phyloP scores from a whole-genome alignment of 2,888 invertebrate genomes.

The Drosophila neotestacea region DNA sequence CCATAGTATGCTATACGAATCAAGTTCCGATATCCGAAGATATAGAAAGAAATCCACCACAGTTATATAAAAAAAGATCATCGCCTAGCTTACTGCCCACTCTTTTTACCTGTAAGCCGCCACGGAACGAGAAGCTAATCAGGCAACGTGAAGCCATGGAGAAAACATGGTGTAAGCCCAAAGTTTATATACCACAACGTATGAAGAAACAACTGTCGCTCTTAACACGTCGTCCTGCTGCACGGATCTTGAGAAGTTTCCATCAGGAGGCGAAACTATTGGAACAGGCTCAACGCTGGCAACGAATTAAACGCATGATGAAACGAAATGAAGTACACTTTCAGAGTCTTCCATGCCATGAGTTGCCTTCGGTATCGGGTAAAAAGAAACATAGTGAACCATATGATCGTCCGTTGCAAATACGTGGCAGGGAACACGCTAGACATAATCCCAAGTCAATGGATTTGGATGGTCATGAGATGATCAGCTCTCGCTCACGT shows the following conservation, averaged over 20 bases:
- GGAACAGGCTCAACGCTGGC: constrained; percentile 24
- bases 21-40: neutral
- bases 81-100: neutral
- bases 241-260: neutral
- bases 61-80: neutral
- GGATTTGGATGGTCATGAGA: neutral
- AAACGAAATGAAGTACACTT: neutral
- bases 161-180: constrained; percentile 5
- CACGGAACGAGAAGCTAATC: neutral
- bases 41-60: neutral
- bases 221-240: constrained; percentile 22
- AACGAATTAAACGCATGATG: constrained; percentile 2
- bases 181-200: neutral
- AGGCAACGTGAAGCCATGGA: constrained; percentile 8
- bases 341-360: neutral
- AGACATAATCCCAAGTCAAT: neutral
- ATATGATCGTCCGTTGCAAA: constrained; percentile 3
- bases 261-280: neutral
- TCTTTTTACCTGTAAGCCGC: constrained; percentile 5
- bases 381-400: neutral
- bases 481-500: constrained; percentile 30
- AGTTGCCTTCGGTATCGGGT: too few species aligned
- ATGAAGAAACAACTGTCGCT: constrained; percentile 1
- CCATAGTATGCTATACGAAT: neutral
- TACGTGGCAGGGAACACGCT: neutral